Evolutionary conservation across 2,888 invertebrate species (phyloP), one percentile per base, ranked within the genome.

Genomic region (Clepsis dumicolana): DNA sequence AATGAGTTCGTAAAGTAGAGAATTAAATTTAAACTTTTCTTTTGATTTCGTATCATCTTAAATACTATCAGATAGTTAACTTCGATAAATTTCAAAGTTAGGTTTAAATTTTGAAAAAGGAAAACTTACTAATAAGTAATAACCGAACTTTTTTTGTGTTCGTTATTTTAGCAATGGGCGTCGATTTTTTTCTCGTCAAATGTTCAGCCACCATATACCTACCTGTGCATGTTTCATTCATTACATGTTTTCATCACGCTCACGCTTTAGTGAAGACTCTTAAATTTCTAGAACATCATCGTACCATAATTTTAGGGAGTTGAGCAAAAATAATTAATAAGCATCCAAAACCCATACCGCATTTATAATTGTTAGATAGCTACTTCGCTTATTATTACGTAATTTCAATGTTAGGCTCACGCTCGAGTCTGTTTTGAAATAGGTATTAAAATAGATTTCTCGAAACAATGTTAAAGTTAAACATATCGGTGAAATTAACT

Each of bases 101-200:
- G 52, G 52, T 52, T 52, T 25, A 2, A 8, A 29, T 16, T 10
- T 29, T 54, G 12, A 54, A 54, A 53, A 4, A 29, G n/a, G 27
- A 8, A 29, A 54, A 14, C 54, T 3, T 41, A 52, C 25, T 14
- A 44, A 44, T 10, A 4, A n/a, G n/a, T 44, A 44, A 16, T 44
- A 44, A 44, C 44, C 44, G 18, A 8, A 2, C 10, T 41, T 53
- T 38, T 65, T 65, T 54, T 52, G 27, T 18, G 27, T 24, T 27
- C 50, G 10, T 61, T 65, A 18, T 65, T 65, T 53, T 65, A 54
- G 65, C 52, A 29, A 14, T 18, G 60, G 32, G 44, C 24, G 53
- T 65, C 50, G 50, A 57, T 21, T n/a, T 12, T 18, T 4, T 24
- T 44, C 27, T 44, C 65, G 32, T 60, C 25, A 16, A 29, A 27